phyloP scores from a whole-genome alignment of 2,888 invertebrate species.

The Xestia sexstrigata region DNA sequence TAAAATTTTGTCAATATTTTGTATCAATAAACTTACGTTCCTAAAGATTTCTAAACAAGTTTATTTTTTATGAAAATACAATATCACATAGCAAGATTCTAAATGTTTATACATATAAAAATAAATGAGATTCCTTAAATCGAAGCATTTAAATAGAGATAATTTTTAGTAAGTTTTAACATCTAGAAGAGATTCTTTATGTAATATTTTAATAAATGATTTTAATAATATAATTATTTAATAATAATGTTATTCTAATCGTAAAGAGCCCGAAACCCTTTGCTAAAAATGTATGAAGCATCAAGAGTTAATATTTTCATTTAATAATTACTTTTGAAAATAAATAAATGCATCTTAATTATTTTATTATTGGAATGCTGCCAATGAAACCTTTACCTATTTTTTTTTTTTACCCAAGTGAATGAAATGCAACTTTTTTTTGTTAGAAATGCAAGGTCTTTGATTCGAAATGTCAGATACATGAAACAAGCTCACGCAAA shows the following conservation, averaged over 20 bases:
- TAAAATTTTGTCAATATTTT: constrained; percentile 34
- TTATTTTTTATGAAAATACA: constrained; percentile 55
- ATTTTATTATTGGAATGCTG: neutral
- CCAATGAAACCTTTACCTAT: neutral
- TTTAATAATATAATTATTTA: constrained; percentile 15
- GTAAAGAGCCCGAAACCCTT: constrained; percentile 24
- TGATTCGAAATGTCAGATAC: neutral
- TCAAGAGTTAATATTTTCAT: neutral
- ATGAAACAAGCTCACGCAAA: constrained; percentile 18
- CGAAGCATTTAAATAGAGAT: constrained; percentile 55
- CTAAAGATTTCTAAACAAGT: constrained; percentile 51
- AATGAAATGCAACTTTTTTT: neutral
- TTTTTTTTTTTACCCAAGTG: neutral
- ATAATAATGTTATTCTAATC: constrained; percentile 13
- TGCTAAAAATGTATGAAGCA: constrained; percentile 29
- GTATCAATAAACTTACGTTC: constrained; percentile 40
- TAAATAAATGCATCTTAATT: neutral
- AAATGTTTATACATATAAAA: constrained; percentile 66
- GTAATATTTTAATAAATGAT: constrained; percentile 31
- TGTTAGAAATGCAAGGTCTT: neutral
- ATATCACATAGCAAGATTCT: constrained; percentile 68
- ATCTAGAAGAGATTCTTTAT: constrained; percentile 58
- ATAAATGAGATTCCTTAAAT: constrained; percentile 68
- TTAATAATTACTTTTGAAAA: neutral
- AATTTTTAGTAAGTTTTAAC: constrained; percentile 46